A percentile compares a stretch with the other conserved stretches of the same genome.
Conservation (phyloP, 2,113 vertebrate species). For the Taxidea taxus region DNA sequence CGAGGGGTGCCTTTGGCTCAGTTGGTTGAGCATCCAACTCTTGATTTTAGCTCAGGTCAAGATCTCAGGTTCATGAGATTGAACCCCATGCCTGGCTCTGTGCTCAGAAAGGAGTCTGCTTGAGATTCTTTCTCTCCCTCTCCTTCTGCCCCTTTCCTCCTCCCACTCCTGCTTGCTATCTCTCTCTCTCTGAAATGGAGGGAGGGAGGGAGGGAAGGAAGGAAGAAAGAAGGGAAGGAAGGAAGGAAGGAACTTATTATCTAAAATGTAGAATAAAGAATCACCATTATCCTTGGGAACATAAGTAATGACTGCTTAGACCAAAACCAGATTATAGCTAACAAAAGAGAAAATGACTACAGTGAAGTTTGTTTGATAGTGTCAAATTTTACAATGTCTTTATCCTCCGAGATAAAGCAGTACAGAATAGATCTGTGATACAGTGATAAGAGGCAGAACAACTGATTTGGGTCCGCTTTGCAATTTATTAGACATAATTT, state of each 20-base stretch:
- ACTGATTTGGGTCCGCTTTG: neutral
- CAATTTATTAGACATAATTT: neutral
- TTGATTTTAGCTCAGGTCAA: neutral
- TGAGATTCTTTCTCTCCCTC: neutral
- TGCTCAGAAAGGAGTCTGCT: neutral
- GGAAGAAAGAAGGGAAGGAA: too few relatives aligned
- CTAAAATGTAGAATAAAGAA: conserved; percentile 20
- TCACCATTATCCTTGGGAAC: neutral
- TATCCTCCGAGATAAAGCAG: neutral
- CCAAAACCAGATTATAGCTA: neutral
- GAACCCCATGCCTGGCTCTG: neutral
- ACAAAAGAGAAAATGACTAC: conserved; percentile 36
- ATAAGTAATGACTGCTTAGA: conserved; percentile 45
- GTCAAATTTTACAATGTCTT: neutral
- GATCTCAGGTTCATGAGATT: neutral
- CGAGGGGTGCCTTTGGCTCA: neutral
- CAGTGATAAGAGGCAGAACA: neutral
- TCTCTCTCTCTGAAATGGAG: neutral
- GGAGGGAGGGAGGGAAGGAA: too few relatives aligned
- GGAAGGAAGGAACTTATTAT: too few relatives aligned
- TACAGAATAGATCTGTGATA: neutral
- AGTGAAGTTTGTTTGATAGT: neutral
- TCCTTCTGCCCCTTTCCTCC: neutral
- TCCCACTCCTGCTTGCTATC: neutral
- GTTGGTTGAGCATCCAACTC: neutral